Conservation (phyloP, 2,113 vertebrate genomes). For the Danionella cerebrum region DNA sequence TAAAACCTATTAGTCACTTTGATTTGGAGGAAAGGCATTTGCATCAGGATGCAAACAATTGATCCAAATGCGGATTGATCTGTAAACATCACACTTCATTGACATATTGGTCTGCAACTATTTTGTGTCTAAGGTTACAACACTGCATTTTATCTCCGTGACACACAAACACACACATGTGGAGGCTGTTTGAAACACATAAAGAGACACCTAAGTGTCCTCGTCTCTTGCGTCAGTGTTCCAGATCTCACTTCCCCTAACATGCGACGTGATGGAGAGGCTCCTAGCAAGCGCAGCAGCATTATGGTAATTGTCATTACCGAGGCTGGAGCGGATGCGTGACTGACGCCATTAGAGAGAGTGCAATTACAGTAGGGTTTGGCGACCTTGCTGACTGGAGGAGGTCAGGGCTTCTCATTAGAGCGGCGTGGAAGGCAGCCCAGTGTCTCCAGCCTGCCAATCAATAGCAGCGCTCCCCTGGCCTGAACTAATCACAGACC, state of each 20-base stretch:
- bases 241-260: slow-evolving; percentile 46
- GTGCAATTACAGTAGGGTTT: slow-evolving; percentile 74
- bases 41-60: slow-evolving; percentile 7
- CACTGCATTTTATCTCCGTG: slow-evolving; percentile 7
- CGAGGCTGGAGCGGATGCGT: slow-evolving; percentile 63
- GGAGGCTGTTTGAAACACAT: slow-evolving; percentile 21
- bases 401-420: slow-evolving; percentile 78
- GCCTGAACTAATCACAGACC: slow-evolving; percentile 67
- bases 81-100: slow-evolving; percentile 24
- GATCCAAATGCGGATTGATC: slow-evolving; percentile 27
- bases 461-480: slow-evolving; percentile 67
- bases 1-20: not conserved
- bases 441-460: slow-evolving; percentile 72
- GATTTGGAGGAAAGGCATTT: not conserved
- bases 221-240: slow-evolving; percentile 26
- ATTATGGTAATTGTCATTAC: slow-evolving; percentile 76
- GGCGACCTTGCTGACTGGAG: slow-evolving; percentile 74
- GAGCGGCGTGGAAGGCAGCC: slow-evolving; percentile 72
- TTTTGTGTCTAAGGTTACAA: slow-evolving; percentile 22
- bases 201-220: slow-evolving; percentile 23
- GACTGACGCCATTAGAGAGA: slow-evolving; percentile 74
- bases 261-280: slow-evolving; percentile 54
- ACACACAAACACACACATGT: slow-evolving; percentile 7
- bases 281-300: slow-evolving; percentile 56
- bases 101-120: slow-evolving; percentile 21